Evolutionary conservation across 2,797 vertebrate genomes (phyloP).

Genomic region (Hylomyscus alleni): DNA sequence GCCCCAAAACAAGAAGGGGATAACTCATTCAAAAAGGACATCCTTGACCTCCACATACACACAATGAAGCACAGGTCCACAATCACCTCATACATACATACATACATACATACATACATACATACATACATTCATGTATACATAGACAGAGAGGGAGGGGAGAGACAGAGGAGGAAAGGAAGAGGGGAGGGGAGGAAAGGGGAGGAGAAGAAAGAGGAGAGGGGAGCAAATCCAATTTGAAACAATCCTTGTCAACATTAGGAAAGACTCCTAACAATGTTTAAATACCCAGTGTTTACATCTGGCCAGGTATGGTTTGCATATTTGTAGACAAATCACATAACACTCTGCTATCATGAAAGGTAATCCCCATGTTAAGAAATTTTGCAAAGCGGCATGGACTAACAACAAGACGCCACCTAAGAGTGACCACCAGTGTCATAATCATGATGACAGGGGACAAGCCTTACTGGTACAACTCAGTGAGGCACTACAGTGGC

Average conservation of each 20-base stretch:
- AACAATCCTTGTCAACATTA: background rate
- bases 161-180: background rate
- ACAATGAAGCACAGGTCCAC: background rate
- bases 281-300: background rate
- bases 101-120: background rate
- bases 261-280: background rate
- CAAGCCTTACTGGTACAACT: background rate
- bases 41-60: background rate
- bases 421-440: background rate
- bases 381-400: background rate
- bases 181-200: background rate
- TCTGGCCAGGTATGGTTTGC: background rate
- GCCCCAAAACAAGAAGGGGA: background rate
- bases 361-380: background rate
- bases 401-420: background rate
- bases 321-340: slow-evolving; percentile 9
- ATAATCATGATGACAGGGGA: background rate
- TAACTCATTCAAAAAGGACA: background rate
- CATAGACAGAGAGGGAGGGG: background rate
- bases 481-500: background rate
- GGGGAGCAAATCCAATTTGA: background rate
- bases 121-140: background rate
- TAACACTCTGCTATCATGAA: background rate
- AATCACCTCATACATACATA: background rate
- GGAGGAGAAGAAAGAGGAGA: rapidly evolving